Evolutionary conservation across 2,888 invertebrate genomes (phyloP).

Genomic region (Cordilura impudica): DNA sequence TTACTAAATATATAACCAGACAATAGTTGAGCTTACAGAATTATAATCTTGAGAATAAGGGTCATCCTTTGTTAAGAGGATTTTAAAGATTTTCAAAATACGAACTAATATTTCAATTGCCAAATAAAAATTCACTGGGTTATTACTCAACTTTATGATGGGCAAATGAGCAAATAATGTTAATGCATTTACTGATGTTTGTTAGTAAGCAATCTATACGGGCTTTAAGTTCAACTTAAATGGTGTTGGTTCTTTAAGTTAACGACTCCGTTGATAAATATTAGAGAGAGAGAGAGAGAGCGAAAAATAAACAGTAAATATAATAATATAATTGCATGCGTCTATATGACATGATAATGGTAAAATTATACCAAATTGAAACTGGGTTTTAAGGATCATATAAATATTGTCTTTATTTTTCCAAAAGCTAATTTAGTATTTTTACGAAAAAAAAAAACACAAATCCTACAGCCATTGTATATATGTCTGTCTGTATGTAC

Average conservation of each 20-base stretch:
- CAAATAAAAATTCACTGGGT: background rate
- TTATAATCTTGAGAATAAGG: too few species aligned
- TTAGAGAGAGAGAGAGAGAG: too few species aligned
- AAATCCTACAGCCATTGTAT: too few species aligned
- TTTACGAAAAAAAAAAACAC: background rate
- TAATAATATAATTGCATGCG: background rate
- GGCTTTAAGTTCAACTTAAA: background rate
- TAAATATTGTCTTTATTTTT: background rate
- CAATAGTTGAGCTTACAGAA: too few species aligned
- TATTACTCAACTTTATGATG: background rate
- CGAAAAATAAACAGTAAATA: too few species aligned
- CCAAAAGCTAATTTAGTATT: too few species aligned
- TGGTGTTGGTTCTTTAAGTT: constrained; percentile 31
- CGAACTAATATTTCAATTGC: too few species aligned
- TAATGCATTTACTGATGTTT: constrained; percentile 46
- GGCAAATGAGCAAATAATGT: constrained; percentile 56
- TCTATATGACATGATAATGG: constrained; percentile 34
- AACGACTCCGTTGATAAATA: constrained; percentile 65
- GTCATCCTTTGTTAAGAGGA: too few species aligned
- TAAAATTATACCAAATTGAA: constrained; percentile 29
- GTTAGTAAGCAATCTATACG: constrained; percentile 31
- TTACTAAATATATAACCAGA: too few species aligned
- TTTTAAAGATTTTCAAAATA: too few species aligned
- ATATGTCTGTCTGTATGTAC: too few species aligned
- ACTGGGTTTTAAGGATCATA: background rate